Evolutionary conservation across 2,113 vertebrate genomes (phyloP).

Genomic region (Peromyscus polionotus): DNA sequence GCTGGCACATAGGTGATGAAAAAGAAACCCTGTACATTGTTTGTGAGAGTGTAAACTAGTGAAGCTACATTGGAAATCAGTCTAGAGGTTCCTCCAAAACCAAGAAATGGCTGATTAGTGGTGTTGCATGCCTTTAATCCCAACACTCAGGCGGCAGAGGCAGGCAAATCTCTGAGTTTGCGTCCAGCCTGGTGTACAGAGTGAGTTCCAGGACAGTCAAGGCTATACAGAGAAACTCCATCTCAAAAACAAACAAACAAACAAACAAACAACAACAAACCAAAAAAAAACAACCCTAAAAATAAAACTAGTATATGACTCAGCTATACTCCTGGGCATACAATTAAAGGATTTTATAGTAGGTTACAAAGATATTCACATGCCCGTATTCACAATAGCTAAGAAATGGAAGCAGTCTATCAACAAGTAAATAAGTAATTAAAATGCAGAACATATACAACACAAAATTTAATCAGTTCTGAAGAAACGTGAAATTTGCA

Average conservation of each 20-base stretch:
- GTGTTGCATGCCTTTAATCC: not conserved
- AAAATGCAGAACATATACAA: not conserved
- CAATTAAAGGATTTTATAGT: not conserved
- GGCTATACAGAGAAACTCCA: not conserved
- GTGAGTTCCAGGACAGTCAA: not conserved
- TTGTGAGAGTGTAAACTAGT: not conserved
- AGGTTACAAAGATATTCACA: not conserved
- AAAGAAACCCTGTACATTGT: not conserved
- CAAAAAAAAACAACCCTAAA: not conserved
- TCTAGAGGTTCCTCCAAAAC: no score
- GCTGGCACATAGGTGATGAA: not conserved
- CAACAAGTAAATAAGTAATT: not conserved
- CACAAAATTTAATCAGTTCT: not conserved
- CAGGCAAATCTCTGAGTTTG: not conserved
- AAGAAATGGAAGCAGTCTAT: not conserved
- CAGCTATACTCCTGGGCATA: not conserved
- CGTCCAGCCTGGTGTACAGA: not conserved
- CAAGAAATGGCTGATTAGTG: not conserved
- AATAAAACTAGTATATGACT: not conserved
- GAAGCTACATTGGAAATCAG: not conserved
- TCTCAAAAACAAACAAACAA: not conserved
- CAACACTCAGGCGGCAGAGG: not conserved
- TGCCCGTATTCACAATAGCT: not conserved
- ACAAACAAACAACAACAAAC: no score
- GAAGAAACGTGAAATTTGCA: not conserved